A percentile compares a stretch with the other conserved stretches of the same genome.
Conservation (phyloP, 2,113 vertebrate genomes). For the Dicaeum eximium region DNA sequence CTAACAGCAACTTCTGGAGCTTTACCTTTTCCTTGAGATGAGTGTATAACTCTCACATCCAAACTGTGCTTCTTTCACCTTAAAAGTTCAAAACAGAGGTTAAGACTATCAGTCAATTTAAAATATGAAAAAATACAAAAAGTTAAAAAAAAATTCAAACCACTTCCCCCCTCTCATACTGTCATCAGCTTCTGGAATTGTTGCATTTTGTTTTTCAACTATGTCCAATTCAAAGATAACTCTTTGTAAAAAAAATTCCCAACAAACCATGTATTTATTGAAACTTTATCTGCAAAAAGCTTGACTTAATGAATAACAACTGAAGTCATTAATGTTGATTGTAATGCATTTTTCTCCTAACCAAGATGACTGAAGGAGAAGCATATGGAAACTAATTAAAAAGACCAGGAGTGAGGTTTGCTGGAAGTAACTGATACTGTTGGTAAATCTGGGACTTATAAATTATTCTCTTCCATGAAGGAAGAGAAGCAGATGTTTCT, state of each 20-base stretch:
- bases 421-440: conserved; percentile 68
- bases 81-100: not conserved
- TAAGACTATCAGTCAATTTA: not conserved
- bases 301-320: conserved; percentile 59
- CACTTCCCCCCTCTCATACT: not conserved
- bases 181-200: not conserved
- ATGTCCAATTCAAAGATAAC: not conserved
- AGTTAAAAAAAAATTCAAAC: rapidly evolving
- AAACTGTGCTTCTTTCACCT: not conserved
- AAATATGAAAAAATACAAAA: not conserved
- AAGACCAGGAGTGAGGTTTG: conserved; percentile 61
- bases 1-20: not conserved
- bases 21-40: not conserved
- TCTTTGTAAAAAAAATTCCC: not conserved
- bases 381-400: conserved; percentile 74
- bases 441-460: conserved; percentile 72
- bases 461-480: conserved; percentile 39
- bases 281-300: conserved; percentile 33
- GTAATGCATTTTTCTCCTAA: conserved; percentile 53
- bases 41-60: not conserved
- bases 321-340: conserved; percentile 59
- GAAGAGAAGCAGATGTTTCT: conserved; percentile 65
- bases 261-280: not conserved
- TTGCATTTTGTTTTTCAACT: not conserved
- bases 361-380: conserved; percentile 56